Percentiles rank a stretch among this genome's conserved stretches.
Conservation (phyloP, 2,113 vertebrate genomes). For the Clarias gariepinus region DNA sequence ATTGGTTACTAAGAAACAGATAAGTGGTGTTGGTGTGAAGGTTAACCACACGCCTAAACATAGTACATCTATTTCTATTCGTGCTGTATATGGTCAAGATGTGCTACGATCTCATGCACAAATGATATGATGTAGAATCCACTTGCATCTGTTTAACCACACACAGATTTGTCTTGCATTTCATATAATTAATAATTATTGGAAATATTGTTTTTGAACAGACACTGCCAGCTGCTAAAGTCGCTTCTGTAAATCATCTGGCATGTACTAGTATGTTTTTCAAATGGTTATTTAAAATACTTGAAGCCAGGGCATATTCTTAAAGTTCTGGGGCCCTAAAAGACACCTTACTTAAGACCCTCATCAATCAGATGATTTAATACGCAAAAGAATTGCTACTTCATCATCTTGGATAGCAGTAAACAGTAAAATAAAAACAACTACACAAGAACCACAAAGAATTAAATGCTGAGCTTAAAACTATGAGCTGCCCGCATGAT, state of each 20-base stretch:
- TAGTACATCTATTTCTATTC: background rate
- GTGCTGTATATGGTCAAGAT: background rate
- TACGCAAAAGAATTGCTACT: background rate
- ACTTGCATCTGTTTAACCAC: background rate
- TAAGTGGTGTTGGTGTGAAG: background rate
- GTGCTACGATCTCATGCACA: background rate
- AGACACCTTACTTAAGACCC: background rate
- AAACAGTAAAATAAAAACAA: background rate
- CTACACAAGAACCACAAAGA: background rate
- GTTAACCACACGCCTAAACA: background rate
- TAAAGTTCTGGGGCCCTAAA: background rate
- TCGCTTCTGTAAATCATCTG: background rate
- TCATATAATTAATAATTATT: background rate
- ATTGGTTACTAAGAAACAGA: background rate
- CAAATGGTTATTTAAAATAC: background rate
- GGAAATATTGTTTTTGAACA: background rate
- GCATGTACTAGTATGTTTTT: background rate
- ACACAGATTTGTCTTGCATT: background rate
- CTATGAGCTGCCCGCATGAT: no score
- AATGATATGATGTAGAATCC: background rate
- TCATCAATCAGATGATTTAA: background rate
- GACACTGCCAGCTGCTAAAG: background rate
- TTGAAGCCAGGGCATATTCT: background rate
- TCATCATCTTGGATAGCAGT: background rate
- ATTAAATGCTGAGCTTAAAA: background rate